Evolutionary conservation across 2,113 vertebrate genomes (phyloP), one percentile per base, ranked within the genome.

Genomic region (Drymodes brunneopygia): DNA sequence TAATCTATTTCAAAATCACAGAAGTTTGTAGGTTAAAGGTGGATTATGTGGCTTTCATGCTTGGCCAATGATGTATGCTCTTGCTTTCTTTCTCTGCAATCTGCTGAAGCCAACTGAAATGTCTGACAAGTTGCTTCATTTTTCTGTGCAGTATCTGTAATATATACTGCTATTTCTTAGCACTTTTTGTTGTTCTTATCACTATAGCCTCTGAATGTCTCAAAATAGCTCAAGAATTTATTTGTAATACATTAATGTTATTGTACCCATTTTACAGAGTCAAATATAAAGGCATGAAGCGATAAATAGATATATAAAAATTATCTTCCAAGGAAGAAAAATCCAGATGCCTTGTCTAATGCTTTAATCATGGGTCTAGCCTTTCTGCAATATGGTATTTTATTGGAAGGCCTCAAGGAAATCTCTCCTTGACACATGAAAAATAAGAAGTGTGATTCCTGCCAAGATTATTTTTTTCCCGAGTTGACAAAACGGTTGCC

Each of bases 1-100:
- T 88, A 86, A 88, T 89, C 94, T 97, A 79, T 96, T 97, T 91
- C 69, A 96, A 47, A 90, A 95, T 96, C 94, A 80, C 12, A 57
- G 36, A 53, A 81, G 15, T 92, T 70, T 90, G 27, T 84, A 56
- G 62, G 53, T 75, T 94, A 84, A 57, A 72, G 42, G 81, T 92
- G 70, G 88, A 48, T 89, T 91, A 45, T 57, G 62, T 75, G 70
- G 48, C n/a, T 95, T 94, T 94, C 53, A 57, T 81, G 54, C 65
- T 89, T 96, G 85, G 35, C 31, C 94, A 73, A 25, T 82, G 62
- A 66, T 66, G 15, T 82, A 25, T 73, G 50, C 44, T 84, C 25
- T 80, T 80, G 29, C 47, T 86, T 92, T 56, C 66, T 85, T 92
- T 95, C 73, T 71, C 22, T 82, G 28, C 28, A 90, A 27, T 75